Conservation (phyloP, 2,113 vertebrate species). For the Bujurquina vittata region DNA sequence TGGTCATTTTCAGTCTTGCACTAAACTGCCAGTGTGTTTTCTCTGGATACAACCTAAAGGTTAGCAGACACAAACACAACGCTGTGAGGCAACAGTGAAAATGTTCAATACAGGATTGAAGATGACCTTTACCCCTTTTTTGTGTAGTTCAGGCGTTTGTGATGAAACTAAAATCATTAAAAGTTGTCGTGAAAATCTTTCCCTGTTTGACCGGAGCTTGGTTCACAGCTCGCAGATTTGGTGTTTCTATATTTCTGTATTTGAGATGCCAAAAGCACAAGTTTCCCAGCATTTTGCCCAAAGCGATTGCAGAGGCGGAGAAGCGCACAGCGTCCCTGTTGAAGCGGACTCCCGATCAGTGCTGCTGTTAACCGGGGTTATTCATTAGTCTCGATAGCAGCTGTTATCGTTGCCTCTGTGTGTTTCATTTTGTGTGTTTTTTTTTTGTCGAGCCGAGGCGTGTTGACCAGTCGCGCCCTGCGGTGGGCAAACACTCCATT, state of each 20-base stretch:
- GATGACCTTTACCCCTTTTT: too few species aligned
- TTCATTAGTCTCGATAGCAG: slow-evolving; percentile 46
- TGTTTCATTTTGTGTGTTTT: background rate
- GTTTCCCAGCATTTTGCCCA: background rate
- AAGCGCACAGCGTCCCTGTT: background rate
- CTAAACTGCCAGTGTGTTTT: background rate
- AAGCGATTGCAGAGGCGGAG: background rate
- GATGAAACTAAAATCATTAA: too few species aligned
- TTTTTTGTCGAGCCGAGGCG: slow-evolving; percentile 19
- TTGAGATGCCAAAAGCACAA: background rate
- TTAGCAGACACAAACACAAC: background rate
- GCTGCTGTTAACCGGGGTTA: slow-evolving; percentile 16
- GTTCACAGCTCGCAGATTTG: background rate
- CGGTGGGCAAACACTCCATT: slow-evolving; percentile 53
- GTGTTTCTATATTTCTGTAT: background rate
- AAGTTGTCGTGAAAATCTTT: too few species aligned
- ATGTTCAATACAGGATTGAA: too few species aligned
- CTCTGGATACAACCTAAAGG: background rate
- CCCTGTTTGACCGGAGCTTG: too few species aligned
- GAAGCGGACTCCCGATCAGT: slow-evolving; percentile 25
- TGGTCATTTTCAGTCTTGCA: background rate
- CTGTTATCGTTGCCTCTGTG: background rate
- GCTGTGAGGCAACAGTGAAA: too few species aligned
- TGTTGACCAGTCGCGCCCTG: slow-evolving; percentile 36
- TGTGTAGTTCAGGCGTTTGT: too few species aligned